A percentile compares a stretch with the other conserved stretches of the same genome.
These are phyloP conservation scores for Takifugu flavidus DNA, from an alignment of 2,113 vertebrate genomes.

Conservation along the genomic window DNA sequence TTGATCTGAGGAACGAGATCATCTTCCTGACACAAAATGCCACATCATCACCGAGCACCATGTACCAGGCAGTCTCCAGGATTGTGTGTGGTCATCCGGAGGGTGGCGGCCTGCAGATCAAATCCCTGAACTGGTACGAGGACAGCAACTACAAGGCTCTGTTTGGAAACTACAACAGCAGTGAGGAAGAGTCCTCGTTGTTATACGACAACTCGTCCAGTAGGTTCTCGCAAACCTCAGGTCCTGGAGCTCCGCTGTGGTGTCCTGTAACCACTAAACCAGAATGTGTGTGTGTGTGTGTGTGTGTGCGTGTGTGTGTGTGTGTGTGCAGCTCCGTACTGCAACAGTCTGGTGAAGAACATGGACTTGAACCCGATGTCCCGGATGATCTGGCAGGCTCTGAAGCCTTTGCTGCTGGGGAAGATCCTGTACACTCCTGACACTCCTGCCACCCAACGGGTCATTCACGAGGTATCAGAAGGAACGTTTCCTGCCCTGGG, in stretches of 20 bases:
- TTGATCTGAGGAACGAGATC: conserved; percentile 90
- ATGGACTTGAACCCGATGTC: conserved; percentile 93
- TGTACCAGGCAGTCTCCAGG: conserved; percentile 92
- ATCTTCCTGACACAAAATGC: conserved; percentile 82
- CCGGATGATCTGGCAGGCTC: conserved; percentile 92
- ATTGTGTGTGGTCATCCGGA: conserved; percentile 94
- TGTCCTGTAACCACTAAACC: not conserved
- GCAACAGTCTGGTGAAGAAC: conserved; percentile 89
- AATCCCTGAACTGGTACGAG: conserved; percentile 98
- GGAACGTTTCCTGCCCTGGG: conserved; percentile 8
- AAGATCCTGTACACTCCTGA: conserved; percentile 96
- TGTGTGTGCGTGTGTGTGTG: not conserved
- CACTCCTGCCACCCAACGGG: conserved; percentile 81
- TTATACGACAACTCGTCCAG: conserved; percentile 77
- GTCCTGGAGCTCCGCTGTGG: not conserved
- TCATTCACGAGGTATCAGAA: conserved; percentile 90
- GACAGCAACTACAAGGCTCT: conserved; percentile 98
- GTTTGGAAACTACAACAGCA: conserved; percentile 81
- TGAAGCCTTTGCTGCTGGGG: conserved; percentile 92
- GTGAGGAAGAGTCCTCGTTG: conserved; percentile 80
- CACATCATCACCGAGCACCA: conserved; percentile 81
- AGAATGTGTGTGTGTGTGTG: not conserved
- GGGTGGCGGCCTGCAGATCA: conserved; percentile 94
- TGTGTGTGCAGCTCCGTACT: conserved; percentile 83
- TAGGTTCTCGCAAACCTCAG: conserved; percentile 30